Base-by-base conservation (phyloP, 2,888 invertebrate genomes). In the Ochropleura plecta region DNA sequence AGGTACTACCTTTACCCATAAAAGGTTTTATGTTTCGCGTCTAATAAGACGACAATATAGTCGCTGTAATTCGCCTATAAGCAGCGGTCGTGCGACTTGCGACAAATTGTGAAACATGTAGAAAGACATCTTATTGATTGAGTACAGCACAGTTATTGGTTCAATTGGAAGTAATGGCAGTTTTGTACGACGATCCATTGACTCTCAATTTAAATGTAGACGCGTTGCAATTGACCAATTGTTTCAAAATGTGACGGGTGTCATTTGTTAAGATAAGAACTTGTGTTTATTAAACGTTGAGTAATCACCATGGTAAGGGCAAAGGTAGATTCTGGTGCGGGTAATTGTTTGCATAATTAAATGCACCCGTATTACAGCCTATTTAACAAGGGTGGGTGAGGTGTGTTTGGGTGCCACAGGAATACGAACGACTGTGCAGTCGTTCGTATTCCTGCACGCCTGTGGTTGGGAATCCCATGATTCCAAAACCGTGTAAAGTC, bases 191-290 rank as follows among this genome's bases (percentile, higher is more conserved):
- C 70, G 65, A 77, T 60, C 72, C 70, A 88, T 88, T 88, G 83
- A 46, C 74, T 83, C 75, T 81, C 81, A 87, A 87, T 88, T 87
- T 79, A 85, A 81, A 86, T 81, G 70, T 74, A 59, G 63, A 70
- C 78, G 70, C 80, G 76, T 76, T 79, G 75, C 76, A 84, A 81
- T 84, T 65, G 74, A 73, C 42, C 80, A 81, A 83, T 87, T 87
- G 81, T 77, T 87, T 84, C 73, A 63, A 40, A 82, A 64, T 70
- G 64, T 66, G 70, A 60, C 44, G 68, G 49, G 70, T 18, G 60
- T 57, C 76, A 66, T 70, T 63, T 73, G 70, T 70, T 48, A 57
- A 65, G 70, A 75, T 70, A 81, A 66, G 60, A 46, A 14, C 8
- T 59, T 57, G 40, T 62, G 53, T 44, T 75, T 46, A 63, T 65